phyloP scores from a whole-genome alignment of 2,113 vertebrate genomes.

The Oplegnathus fasciatus region DNA sequence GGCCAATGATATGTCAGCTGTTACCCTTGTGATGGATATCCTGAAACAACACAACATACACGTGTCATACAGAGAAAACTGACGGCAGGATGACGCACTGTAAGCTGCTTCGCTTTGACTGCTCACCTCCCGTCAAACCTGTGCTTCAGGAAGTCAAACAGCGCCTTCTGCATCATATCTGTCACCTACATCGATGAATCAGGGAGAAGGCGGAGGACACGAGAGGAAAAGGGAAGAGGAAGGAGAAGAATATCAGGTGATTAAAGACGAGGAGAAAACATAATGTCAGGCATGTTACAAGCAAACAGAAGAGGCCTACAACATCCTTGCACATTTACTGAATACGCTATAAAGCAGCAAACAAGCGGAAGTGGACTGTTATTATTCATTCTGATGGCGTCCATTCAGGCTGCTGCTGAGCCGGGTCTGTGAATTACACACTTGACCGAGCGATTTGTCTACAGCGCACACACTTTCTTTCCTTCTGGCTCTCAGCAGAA shows the following conservation, averaged over 20 bases:
- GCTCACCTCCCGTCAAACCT: constrained; percentile 99
- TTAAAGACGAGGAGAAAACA: neutral
- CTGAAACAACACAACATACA: constrained; percentile 80
- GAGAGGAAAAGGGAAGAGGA: constrained; percentile 60
- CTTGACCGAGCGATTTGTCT: constrained; percentile 28
- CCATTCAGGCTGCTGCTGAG: constrained; percentile 8
- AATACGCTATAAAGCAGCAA: neutral
- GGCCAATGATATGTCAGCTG: constrained; percentile 98
- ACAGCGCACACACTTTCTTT: neutral
- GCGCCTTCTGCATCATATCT: constrained; percentile 99
- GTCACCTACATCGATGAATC: constrained; percentile 89
- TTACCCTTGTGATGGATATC: constrained; percentile 99
- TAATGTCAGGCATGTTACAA: neutral
- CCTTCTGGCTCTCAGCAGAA: neutral
- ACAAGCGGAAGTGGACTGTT: neutral
- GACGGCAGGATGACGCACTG: neutral
- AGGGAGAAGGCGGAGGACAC: constrained; percentile 29
- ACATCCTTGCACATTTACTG: neutral
- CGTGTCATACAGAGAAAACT: neutral
- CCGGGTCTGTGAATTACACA: constrained; percentile 52
- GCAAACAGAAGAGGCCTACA: neutral
- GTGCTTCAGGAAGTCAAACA: constrained; percentile 99
- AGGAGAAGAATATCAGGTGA: constrained; percentile 11
- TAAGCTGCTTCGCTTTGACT: fast-evolving
- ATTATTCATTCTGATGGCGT: constrained; percentile 36